phyloP scores from a whole-genome alignment of 2,888 invertebrate genomes.

The Volucella bombylans region DNA sequence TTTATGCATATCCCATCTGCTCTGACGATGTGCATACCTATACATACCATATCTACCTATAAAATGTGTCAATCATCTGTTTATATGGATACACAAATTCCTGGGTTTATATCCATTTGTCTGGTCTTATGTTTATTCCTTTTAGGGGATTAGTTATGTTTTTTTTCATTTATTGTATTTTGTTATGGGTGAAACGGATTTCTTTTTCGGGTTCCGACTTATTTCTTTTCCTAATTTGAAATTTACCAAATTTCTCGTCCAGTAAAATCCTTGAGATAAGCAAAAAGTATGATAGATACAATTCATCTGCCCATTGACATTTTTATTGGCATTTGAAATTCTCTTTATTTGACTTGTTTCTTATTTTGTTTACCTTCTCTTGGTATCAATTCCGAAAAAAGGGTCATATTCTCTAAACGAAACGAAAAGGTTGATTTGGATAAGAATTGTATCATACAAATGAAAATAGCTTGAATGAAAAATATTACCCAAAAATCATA shows the following conservation, averaged over 20 bases:
- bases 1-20: no score
- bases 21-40: no score
- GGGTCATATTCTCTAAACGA: not conserved
- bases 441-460: not conserved
- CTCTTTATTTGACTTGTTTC: not conserved
- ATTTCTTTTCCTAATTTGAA: slow-evolving; percentile 1
- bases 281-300: slow-evolving; percentile 11
- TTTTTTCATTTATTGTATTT: not conserved
- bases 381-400: not conserved
- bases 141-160: not conserved
- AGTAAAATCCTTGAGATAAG: slow-evolving; percentile 1
- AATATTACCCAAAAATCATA: not conserved
- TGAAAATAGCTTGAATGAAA: not conserved
- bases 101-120: not conserved
- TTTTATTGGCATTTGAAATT: slow-evolving; percentile 21
- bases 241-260: slow-evolving; percentile 3
- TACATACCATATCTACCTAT: no score
- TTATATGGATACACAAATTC: not conserved
- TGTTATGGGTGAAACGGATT: no score
- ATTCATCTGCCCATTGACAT: slow-evolving; percentile 21
- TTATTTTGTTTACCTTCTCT: slow-evolving; percentile 10
- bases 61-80: slow-evolving; percentile 8
- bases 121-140: not conserved
- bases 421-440: not conserved
- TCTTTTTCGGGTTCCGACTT: no score